phyloP scores from a whole-genome alignment of 2,113 vertebrate genomes.

The Paramisgurnus dabryanus region DNA sequence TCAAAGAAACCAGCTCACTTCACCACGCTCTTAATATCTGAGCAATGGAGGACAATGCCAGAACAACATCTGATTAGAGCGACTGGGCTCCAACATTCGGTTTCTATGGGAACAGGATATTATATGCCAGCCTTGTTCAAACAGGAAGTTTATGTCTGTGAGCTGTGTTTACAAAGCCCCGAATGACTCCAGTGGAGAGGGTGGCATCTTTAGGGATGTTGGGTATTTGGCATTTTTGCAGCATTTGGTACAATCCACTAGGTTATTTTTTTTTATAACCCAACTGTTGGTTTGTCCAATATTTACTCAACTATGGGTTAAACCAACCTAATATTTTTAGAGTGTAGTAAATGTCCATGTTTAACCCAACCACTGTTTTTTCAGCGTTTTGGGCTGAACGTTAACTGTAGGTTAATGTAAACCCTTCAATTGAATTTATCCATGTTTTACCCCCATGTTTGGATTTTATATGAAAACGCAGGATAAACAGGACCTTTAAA shows the following conservation, averaged over 20 bases:
- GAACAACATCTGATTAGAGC: conserved; percentile 59
- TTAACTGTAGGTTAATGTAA: no score
- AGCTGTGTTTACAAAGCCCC: conserved; percentile 49
- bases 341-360: no score
- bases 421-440: no score
- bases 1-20: conserved; percentile 42
- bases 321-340: no score
- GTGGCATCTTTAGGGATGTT: conserved; percentile 36
- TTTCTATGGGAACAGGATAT: conserved; percentile 65
- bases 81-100: conserved; percentile 48
- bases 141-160: conserved; percentile 60
- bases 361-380: no score
- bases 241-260: no score
- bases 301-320: no score
- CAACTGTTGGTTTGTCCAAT: no score
- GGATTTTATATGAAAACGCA: no score
- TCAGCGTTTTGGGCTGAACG: no score
- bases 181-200: conserved; percentile 8
- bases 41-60: conserved; percentile 49
- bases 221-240: not conserved
- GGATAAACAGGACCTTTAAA: not conserved
- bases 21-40: conserved; percentile 45
- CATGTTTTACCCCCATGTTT: no score
- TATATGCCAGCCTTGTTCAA: conserved; percentile 48
- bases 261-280: no score